Evolutionary conservation across 2,797 vertebrate species (phyloP), one percentile per base, ranked within the genome.

Genomic region (Megaceryle alcyon): DNA sequence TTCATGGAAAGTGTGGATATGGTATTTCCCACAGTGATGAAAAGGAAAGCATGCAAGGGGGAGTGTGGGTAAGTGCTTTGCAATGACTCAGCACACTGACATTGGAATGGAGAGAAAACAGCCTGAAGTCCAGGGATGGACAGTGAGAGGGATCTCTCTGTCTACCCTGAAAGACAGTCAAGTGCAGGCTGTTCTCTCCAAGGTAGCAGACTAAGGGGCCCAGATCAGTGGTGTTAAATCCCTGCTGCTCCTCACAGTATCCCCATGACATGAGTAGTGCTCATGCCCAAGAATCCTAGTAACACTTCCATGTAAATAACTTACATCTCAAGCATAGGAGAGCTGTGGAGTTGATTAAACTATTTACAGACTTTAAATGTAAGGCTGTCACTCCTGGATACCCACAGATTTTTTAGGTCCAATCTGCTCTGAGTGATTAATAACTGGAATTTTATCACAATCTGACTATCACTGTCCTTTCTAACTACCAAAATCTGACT

Each of bases 401-500:
- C 13, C 25, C 61, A 33, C 1, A 3, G 71, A 33, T 81, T 85
- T 93, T 77, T 56, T 1, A 82, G 68, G 49, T 59, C 65, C 65
- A 68, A 6, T 78, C 65, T 75, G 61, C 72, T 81, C 60, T 39
- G 56, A 10, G 10, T 57, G n/a, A 41, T 13, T 31, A 3, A 33
- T 69, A 91, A 37, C 60, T 46, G 37, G 65, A 76, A 85, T 91
- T 91, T 91, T 61, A 81, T 72, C 71, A 70, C 53, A 77, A 48
- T 18, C 80, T 2, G 46, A 23, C 25, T 66, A 71, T 87, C 59
- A 26, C 43, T 1, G 3, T 90, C 90, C 54, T 69, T 91, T 85
- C 77, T 85, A 91, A 73, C 57, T 51, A 87, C 84, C 44, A 60
- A 94, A 89, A 92, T 61, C 61, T 76, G 84, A 90, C 65, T 94